These are phyloP conservation scores for Petaurus breviceps DNA, from an alignment of 2,113 vertebrate species.

Conservation along the genomic window DNA sequence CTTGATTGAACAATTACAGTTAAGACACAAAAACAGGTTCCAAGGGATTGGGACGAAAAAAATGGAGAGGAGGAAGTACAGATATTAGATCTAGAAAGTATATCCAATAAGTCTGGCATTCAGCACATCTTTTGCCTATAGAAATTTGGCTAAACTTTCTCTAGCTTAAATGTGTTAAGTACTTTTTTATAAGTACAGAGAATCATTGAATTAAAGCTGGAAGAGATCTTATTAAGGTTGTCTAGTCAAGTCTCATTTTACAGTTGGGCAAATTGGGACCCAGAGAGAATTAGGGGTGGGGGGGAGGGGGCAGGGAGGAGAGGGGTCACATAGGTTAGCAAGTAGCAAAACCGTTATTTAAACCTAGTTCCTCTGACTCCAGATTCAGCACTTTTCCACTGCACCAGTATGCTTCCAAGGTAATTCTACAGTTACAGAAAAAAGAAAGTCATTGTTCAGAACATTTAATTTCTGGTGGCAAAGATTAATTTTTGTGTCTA, in stretches of 20 bases:
- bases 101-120: background rate
- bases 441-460: background rate
- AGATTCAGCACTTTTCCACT: background rate
- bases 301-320: too few relatives aligned
- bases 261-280: background rate
- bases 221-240: background rate
- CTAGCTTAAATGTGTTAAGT: background rate
- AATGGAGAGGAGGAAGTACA: background rate
- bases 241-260: background rate
- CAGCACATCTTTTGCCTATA: background rate
- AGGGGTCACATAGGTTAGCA: background rate
- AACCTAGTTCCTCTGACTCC: background rate
- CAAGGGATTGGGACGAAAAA: background rate
- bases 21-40: too few relatives aligned
- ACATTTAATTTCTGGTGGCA: background rate
- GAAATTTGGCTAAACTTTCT: background rate
- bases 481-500: background rate
- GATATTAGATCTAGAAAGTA: background rate
- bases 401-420: background rate
- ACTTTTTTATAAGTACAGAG: too few relatives aligned
- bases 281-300: background rate
- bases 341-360: background rate
- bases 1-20: background rate
- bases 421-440: background rate
- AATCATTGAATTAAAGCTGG: background rate